These are phyloP conservation scores for Antheraea mylitta DNA, from an alignment of 1,140 invertebrate species.

Conservation along the genomic window DNA sequence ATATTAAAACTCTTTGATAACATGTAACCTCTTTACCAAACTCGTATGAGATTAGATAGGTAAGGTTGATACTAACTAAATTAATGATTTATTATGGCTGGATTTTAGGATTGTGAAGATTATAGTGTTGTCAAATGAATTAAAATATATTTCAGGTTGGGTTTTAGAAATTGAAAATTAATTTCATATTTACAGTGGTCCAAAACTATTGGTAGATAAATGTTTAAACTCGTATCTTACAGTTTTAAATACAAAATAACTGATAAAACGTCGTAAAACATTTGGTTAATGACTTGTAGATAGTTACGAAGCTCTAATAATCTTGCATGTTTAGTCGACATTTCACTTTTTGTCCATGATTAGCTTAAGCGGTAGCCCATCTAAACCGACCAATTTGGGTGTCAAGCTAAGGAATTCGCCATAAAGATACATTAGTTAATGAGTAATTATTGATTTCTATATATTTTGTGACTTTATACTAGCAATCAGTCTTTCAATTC, in stretches of 20 bases:
- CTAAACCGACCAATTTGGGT: not conserved
- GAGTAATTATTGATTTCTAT: not conserved
- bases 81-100: no score
- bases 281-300: not conserved
- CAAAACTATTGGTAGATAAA: no score
- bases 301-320: not conserved
- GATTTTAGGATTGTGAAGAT: no score
- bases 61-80: no score
- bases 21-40: no score
- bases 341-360: not conserved
- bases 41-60: no score
- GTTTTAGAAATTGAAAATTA: no score
- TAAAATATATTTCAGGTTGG: no score
- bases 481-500: not conserved
- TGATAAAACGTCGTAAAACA: not conserved
- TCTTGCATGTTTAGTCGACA: not conserved
- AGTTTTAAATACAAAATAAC: not conserved
- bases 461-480: not conserved
- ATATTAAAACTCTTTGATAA: no score
- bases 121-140: no score
- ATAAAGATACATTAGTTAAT: not conserved
- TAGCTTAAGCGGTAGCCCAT: not conserved
- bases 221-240: not conserved
- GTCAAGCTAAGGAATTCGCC: not conserved
- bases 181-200: no score